Evolutionary conservation across 1,140 invertebrate species (phyloP).

Genomic region (Pseudachorutes palmiensis): DNA sequence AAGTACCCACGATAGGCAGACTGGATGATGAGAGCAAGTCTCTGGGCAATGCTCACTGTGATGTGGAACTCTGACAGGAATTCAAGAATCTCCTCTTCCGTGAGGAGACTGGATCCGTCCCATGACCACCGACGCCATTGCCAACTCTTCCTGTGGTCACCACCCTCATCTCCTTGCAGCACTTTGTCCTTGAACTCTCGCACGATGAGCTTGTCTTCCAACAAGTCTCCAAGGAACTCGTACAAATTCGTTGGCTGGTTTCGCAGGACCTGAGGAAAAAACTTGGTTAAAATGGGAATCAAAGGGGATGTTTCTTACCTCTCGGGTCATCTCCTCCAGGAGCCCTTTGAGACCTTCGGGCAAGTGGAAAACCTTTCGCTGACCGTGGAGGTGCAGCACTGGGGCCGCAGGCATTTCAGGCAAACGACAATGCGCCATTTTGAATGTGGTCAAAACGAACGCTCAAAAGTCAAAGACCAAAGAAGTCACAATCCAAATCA

Average conservation of each 20-base stretch:
- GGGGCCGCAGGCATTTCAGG: constrained; percentile 29
- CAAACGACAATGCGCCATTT: constrained; percentile 20
- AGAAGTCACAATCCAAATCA: no score
- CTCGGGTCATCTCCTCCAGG: constrained; percentile 26
- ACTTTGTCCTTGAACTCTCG: not conserved
- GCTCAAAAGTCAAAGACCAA: no score
- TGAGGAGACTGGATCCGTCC: constrained; percentile 8
- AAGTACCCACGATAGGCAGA: constrained; percentile 13
- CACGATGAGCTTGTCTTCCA: constrained; percentile 11
- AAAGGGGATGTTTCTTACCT: constrained; percentile 7
- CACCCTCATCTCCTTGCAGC: not conserved
- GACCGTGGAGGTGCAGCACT: constrained; percentile 25
- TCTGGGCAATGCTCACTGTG: not conserved
- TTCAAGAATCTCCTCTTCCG: constrained; percentile 15
- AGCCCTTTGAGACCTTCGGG: constrained; percentile 24
- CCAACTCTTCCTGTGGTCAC: constrained; percentile 10
- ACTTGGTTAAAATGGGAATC: not conserved
- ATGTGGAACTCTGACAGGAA: constrained; percentile 13
- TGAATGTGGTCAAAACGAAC: no score
- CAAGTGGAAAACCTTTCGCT: constrained; percentile 25
- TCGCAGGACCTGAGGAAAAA: constrained; percentile 14
- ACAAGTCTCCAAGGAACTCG: constrained; percentile 18
- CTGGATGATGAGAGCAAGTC: constrained; percentile 14
- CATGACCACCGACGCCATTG: constrained; percentile 13
- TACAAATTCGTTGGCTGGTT: constrained; percentile 23